Conservation (phyloP, 2,888 invertebrate genomes). For the Trissoscelio sp. region DNA sequence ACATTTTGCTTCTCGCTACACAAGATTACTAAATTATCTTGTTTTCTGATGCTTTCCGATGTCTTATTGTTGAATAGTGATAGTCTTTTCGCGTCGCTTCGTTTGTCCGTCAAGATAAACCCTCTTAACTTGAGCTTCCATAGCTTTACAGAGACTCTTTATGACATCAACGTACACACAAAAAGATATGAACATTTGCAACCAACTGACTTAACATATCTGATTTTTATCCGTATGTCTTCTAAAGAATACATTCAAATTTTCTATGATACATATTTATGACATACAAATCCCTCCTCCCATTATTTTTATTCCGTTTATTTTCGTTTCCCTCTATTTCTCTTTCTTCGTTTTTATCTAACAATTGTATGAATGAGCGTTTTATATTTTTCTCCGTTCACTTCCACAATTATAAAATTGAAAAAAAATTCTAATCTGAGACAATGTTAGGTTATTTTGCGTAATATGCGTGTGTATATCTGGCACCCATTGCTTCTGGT, state of each 20-base stretch:
- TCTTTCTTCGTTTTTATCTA: not conserved
- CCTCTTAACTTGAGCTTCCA: slow-evolving; percentile 46
- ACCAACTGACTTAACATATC: slow-evolving; percentile 27
- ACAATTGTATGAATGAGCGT: slow-evolving; percentile 7
- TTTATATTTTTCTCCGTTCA: not conserved
- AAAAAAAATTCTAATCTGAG: not conserved
- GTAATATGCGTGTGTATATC: slow-evolving; percentile 21
- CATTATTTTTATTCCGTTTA: slow-evolving; percentile 28
- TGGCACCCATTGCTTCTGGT: slow-evolving; percentile 46
- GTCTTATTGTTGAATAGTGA: slow-evolving; percentile 40
- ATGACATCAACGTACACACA: slow-evolving; percentile 10
- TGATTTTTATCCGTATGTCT: slow-evolving; percentile 34
- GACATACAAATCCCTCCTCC: slow-evolving; percentile 4
- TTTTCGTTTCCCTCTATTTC: not conserved
- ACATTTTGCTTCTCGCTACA: not conserved
- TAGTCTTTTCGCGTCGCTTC: slow-evolving; percentile 48
- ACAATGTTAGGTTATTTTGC: slow-evolving; percentile 21
- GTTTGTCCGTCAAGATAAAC: slow-evolving; percentile 58
- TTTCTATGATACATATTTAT: slow-evolving; percentile 39
- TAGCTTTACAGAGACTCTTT: slow-evolving; percentile 39
- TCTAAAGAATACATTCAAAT: slow-evolving; percentile 10
- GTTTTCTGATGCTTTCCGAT: slow-evolving; percentile 17
- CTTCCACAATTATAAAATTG: not conserved
- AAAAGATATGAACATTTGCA: slow-evolving; percentile 28
- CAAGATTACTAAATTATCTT: slow-evolving; percentile 43